Evolutionary conservation across 92 coral and sea anemone genomes (phyloP).

Genomic region (Chrysogorgia sp.): DNA sequence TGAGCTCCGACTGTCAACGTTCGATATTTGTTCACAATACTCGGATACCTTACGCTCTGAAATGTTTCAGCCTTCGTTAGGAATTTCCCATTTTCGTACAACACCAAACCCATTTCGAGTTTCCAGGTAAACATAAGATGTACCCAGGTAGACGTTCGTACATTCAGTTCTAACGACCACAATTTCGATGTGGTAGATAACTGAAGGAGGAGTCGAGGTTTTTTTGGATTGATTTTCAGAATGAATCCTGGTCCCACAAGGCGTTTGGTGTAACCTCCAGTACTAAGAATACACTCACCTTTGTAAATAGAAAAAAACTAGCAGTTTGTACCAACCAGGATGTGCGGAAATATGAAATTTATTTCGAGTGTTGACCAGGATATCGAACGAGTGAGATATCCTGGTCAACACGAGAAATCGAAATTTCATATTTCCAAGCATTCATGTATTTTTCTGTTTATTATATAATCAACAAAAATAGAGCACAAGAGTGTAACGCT

Average conservation of each 20-base stretch:
- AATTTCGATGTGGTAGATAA: constrained; percentile 17
- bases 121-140: constrained; percentile 86
- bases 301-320: neutral
- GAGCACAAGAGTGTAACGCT: too few relatives aligned
- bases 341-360: too few relatives aligned
- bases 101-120: constrained; percentile 67
- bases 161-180: constrained; percentile 8
- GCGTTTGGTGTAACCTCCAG: constrained; percentile 89
- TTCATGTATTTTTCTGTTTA: too few relatives aligned
- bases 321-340: too few relatives aligned
- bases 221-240: constrained; percentile 61
- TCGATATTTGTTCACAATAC: neutral
- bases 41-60: constrained; percentile 11
- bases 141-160: constrained; percentile 59
- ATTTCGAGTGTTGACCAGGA: too few relatives aligned
- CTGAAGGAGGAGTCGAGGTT: neutral
- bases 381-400: too few relatives aligned
- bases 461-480: too few relatives aligned
- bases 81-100: constrained; percentile 80
- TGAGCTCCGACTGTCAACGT: constrained; percentile 74
- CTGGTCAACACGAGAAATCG: too few relatives aligned
- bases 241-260: constrained; percentile 91
- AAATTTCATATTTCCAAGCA: too few relatives aligned
- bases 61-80: constrained; percentile 49
- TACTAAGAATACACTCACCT: constrained; percentile 81